phyloP scores from a whole-genome alignment of 1,140 invertebrate species.

The Piezodorus guildinii region DNA sequence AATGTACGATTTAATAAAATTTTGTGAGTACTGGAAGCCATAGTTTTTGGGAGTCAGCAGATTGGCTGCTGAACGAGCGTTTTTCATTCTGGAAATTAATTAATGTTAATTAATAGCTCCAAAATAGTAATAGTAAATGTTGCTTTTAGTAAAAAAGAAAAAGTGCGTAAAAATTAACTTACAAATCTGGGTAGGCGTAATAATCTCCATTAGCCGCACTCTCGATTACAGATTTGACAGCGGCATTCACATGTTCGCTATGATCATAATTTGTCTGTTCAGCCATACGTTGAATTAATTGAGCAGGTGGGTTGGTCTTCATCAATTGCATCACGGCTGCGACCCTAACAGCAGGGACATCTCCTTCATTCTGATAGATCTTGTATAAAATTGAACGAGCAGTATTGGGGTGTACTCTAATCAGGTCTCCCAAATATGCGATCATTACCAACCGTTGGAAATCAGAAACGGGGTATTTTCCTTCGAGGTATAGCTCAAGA shows the following conservation, averaged over 20 bases:
- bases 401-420: slow-evolving; percentile 35
- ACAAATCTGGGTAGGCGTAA: slow-evolving; percentile 24
- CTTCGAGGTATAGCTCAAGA: slow-evolving; percentile 53
- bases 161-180: too few species aligned
- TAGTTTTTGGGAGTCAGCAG: slow-evolving; percentile 46
- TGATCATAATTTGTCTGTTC: slow-evolving; percentile 48
- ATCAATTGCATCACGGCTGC: slow-evolving; percentile 47
- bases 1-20: slow-evolving; percentile 34
- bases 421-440: slow-evolving; percentile 39
- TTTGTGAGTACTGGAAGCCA: slow-evolving; percentile 39
- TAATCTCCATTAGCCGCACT: slow-evolving; percentile 36
- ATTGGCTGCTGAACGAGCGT: slow-evolving; percentile 38
- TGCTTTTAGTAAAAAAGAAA: not conserved
- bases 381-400: slow-evolving; percentile 45
- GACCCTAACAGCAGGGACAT: slow-evolving; percentile 47
- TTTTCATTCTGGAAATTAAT: slow-evolving; percentile 45
- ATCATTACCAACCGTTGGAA: slow-evolving; percentile 50
- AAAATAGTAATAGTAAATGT: too few species aligned
- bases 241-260: slow-evolving; percentile 45
- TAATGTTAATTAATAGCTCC: not conserved
- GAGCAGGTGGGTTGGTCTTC: slow-evolving; percentile 41
- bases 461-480: slow-evolving; percentile 35
- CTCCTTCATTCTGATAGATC: slow-evolving; percentile 49
- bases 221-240: slow-evolving; percentile 44
- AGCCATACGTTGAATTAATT: slow-evolving; percentile 54